Base-by-base conservation (phyloP, 2,888 invertebrate genomes). In the Perizoma affinitatum region DNA sequence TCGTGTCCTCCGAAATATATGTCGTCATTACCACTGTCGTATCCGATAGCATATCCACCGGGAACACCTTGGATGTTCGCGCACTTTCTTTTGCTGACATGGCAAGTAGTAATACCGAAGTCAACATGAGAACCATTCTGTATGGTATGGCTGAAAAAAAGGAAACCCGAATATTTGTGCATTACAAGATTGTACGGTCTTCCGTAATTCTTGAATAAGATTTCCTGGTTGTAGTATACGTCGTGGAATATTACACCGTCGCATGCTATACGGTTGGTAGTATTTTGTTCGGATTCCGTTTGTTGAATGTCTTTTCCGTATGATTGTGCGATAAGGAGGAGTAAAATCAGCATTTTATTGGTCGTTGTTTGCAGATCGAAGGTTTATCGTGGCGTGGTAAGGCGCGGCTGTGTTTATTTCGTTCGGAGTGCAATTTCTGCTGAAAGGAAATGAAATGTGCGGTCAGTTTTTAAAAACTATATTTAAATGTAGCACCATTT, bases 1-100 rank as follows among this genome's bases (percentile, higher is more conserved):
- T 88, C 81, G 47, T 90, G 88, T 0, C 90, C 90, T 0, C 90
- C 90, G 44, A 90, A 82, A 61, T 87, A 90, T 2, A 90, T 76
- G 38, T 88, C 88, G n/a, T 90, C 90, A 40, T 90, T 88, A 0
- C 83, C 83, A 0, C 73, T 62, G 52, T 90, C 90, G 45, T 90
- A 89, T 0, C 83, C 87, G 4, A 90, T 74, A 0, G 90, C 90
- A 43, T 87, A 90, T 0, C 90, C 90, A 0, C 90, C 90, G 0
- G 83, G 76, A 0, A 90, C 72, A 0, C 85, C 86, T 2, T 58
- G 53, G 0, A 90, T 73, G 4, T 80, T 67, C 3, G 56, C 65
- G 50, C 87, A 87, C 1, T 68, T 68, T 11, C 65, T 77, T 8
- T 74, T 84, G 0, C 78, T 78, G 0, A 90, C 40, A 45, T 84